These are phyloP conservation scores for Chamaea fasciata DNA, from an alignment of 2,113 vertebrate species.

Conservation along the genomic window DNA sequence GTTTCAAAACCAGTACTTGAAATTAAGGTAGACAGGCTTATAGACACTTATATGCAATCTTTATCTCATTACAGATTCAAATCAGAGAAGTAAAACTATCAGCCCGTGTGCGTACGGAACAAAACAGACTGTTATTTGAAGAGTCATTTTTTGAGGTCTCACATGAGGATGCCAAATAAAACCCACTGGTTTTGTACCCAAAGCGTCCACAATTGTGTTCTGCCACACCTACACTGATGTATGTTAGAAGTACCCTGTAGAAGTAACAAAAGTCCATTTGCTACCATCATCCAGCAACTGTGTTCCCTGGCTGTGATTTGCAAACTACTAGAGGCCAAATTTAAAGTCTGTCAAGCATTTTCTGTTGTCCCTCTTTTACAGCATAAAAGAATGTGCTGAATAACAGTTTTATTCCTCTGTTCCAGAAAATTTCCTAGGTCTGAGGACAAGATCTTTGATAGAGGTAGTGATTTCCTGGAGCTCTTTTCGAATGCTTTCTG, in stretches of 20 bases:
- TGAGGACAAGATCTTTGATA: constrained; percentile 87
- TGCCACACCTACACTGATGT: neutral
- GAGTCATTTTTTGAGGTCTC: neutral
- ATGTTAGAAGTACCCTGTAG: neutral
- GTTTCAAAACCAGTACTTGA: neutral
- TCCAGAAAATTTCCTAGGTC: constrained; percentile 79
- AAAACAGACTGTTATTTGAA: neutral
- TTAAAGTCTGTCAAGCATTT: neutral
- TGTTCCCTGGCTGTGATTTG: neutral
- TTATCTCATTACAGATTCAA: neutral
- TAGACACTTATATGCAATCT: neutral
- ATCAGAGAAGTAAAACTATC: neutral
- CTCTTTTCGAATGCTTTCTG: constrained; percentile 71
- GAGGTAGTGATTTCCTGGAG: constrained; percentile 77
- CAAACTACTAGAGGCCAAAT: neutral
- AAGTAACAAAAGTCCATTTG: neutral
- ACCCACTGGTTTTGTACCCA: neutral
- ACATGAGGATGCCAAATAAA: neutral
- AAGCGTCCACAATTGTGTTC: neutral
- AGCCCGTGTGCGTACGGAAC: neutral
- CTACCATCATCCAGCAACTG: neutral
- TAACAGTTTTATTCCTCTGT: constrained; percentile 79
- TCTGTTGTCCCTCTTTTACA: neutral
- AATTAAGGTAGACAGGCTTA: neutral
- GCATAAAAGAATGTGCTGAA: neutral